Base-by-base conservation (phyloP, 1,140 invertebrate genomes). In the Dendrolimus punctatus region DNA sequence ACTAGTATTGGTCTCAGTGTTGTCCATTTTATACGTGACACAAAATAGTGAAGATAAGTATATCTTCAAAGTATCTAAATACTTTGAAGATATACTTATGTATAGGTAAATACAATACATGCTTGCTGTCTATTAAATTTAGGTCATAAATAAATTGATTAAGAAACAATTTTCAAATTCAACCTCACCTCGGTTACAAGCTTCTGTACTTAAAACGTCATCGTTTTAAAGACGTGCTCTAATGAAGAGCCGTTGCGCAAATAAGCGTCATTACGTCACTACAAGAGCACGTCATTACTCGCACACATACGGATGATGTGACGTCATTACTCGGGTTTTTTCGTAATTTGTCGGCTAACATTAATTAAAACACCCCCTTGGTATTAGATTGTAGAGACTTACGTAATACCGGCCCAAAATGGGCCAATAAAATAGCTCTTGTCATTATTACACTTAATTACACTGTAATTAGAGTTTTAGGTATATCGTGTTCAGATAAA, bases 331-430 rank as follows among this genome's bases (percentile, higher is more conserved):
- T 49, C 56, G 68, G 68, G 55, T 80, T 80, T 85, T 81, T 81
- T 84, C 65, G 68, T 69, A 76, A 79, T 80, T 81, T 76, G 74
- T 73, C 65, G 64, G 63, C 59, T 64, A 74, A 79, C 69, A 80
- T 79, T 80, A 84, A 80, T 80, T 81, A 81, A 79, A 80, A 77
- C 66, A 73, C 74, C 75, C 76, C 76, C 73, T 65, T 68, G 74
- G 66, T 68, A 72, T 76, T 77, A 79, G 78, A 79, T 71, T 71
- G 68, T 73, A 64, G 66, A 74, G 69, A 73, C 65, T 73, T 64
- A 57, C 60, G 55, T 64, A 57, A 69, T 50, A 51, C 64, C 48
- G 62, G 41, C 52, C 40, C 58, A 71, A 64, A 76, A 49, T 49
- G 57, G 36, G 68, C 48, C 55, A 59, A 23, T 23, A 23, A 56